Evolutionary conservation across 2,888 invertebrate genomes (phyloP).

Genomic region (Temnothorax rugatulus): DNA sequence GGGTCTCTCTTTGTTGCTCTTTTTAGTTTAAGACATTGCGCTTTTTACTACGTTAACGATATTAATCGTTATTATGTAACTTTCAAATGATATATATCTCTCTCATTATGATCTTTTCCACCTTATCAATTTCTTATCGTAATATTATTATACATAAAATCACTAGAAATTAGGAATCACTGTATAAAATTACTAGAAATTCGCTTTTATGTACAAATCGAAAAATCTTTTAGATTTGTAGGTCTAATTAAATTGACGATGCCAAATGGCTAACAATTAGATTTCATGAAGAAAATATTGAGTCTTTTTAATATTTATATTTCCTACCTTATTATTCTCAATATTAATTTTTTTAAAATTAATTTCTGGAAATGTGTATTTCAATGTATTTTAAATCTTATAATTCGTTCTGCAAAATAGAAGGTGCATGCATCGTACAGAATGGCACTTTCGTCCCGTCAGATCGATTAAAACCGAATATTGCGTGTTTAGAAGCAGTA

Average conservation of each 20-base stretch:
- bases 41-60: not conserved
- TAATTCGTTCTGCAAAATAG: not conserved
- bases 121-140: not conserved
- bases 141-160: not conserved
- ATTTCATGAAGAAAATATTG: not conserved
- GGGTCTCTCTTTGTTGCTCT: constrained; percentile 20
- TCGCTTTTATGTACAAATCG: not conserved
- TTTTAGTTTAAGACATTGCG: constrained; percentile 18
- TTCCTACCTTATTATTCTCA: not conserved
- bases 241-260: not conserved
- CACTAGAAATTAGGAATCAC: not conserved
- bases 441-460: not conserved
- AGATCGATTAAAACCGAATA: constrained; percentile 37
- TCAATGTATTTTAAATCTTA: not conserved
- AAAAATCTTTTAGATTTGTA: not conserved
- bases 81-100: not conserved
- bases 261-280: not conserved
- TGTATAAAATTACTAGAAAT: not conserved
- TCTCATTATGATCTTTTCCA: not conserved
- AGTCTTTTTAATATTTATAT: not conserved
- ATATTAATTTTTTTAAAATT: not conserved
- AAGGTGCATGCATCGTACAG: not conserved
- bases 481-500: constrained; percentile 39
- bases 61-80: constrained; percentile 5
- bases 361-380: too few species aligned